Evolutionary conservation across 1,140 invertebrate species (phyloP), one percentile per base, ranked within the genome.

Genomic region (Mycetomoellerius zeteki): DNA sequence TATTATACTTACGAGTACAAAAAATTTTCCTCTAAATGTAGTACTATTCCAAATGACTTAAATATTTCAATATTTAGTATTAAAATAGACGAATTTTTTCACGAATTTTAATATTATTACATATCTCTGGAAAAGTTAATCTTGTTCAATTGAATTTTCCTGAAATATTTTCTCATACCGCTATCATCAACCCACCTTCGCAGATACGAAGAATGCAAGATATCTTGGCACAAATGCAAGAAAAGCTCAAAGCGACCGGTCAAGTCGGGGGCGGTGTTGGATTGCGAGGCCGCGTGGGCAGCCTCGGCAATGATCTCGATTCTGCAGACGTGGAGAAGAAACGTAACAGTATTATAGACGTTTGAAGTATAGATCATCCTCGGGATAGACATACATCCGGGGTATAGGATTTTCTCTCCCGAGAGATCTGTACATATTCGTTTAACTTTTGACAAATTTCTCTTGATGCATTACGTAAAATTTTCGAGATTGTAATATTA

Each of bases 161-260:
- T 1, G 2, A 47, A 37, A 71, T 21, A 30, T 67, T 43, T 67
- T 54, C 4, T 21, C 62, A 56, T 6, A 24, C 19, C n/a, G 19
- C 37, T 27, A 50, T n/a, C 43, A 50, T 37, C n/a, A 19, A 56
- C 3, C 65, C 21, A 33, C 6, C 33, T 76, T 85, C 1, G 14
- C 96, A 98, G 97, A 98, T 99, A 90, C 97, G 98, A 92, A 96
- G 98, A 92, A 99, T 99, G 99, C 98, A 99, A 95, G 98, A 99
- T 94, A 99, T 99, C 97, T 96, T 99, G 81, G 97, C 98, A 37
- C 98, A 99, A 95, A 99, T 99, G 99, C 98, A 99, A 96, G 98
- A 99, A 91, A 98, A 99, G 95, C 96, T 99, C 43, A 98, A 98
- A 95, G 97, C 97, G 86, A 97, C 97, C 78, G 97, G 97, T 91